These are phyloP conservation scores for Phenganax subtilis DNA, from an alignment of 92 coral and sea anemone genomes.

Conservation along the genomic window DNA sequence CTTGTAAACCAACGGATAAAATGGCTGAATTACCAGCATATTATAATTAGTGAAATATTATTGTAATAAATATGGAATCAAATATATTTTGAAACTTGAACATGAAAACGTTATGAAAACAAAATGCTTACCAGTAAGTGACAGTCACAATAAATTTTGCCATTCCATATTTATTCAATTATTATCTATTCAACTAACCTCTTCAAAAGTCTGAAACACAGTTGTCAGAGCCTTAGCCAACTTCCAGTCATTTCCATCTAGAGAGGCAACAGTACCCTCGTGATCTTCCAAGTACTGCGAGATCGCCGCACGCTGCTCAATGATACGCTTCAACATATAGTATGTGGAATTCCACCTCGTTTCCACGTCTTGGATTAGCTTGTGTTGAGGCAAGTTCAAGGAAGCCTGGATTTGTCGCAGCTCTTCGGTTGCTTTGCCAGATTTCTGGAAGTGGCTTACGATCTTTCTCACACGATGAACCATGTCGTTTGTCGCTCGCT, in stretches of 20 bases:
- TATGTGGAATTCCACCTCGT: background rate
- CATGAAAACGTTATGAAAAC: too few relatives aligned
- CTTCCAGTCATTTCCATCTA: background rate
- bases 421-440: slow-evolving; percentile 20
- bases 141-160: too few relatives aligned
- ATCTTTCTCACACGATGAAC: background rate
- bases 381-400: background rate
- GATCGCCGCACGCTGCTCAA: background rate
- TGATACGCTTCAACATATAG: background rate
- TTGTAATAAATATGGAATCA: too few relatives aligned
- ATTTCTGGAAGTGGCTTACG: background rate
- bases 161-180: too few relatives aligned
- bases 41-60: too few relatives aligned
- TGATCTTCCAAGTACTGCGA: background rate
- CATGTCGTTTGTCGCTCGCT: slow-evolving; percentile 9
- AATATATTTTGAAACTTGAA: too few relatives aligned
- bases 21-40: too few relatives aligned
- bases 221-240: background rate
- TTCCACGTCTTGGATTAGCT: background rate
- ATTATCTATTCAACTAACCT: background rate
- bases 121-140: too few relatives aligned
- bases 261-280: background rate
- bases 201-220: slow-evolving; percentile 6
- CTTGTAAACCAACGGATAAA: too few relatives aligned
- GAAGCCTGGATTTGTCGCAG: background rate